These are phyloP conservation scores for Clostera curtula DNA, from an alignment of 2,888 invertebrate species.

Conservation along the genomic window DNA sequence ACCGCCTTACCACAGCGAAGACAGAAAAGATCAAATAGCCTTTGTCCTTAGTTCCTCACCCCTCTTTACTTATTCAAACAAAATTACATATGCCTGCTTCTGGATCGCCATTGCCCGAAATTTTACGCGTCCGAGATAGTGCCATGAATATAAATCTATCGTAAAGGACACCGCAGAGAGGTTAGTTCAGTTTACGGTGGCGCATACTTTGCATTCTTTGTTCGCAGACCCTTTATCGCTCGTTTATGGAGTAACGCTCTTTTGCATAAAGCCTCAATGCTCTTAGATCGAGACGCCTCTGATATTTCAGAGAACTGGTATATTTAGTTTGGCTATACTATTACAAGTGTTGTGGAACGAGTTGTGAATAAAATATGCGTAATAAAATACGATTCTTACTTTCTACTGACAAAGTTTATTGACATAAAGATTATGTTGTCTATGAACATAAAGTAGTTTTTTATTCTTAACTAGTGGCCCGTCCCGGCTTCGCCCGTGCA, in stretches of 20 bases:
- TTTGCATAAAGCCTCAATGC: slow-evolving; percentile 62
- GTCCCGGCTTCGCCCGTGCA: no score
- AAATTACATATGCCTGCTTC: slow-evolving; percentile 74
- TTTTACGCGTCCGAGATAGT: slow-evolving; percentile 72
- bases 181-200: slow-evolving; percentile 58
- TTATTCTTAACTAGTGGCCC: no score
- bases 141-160: slow-evolving; percentile 75
- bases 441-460: no score
- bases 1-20: slow-evolving; percentile 39
- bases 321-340: slow-evolving; percentile 3
- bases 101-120: slow-evolving; percentile 72
- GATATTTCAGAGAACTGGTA: slow-evolving; percentile 20
- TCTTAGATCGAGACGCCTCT: slow-evolving; percentile 27
- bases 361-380: no score
- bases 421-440: no score
- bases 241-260: slow-evolving; percentile 67
- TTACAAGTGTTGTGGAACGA: no score
- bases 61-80: slow-evolving; percentile 74
- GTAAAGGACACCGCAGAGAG: slow-evolving; percentile 67
- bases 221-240: slow-evolving; percentile 63
- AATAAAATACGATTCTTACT: no score
- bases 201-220: slow-evolving; percentile 74
- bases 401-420: no score
- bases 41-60: slow-evolving; percentile 57
- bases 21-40: slow-evolving; percentile 69